Evolutionary conservation across 2,888 invertebrate genomes (phyloP).

Genomic region (Alloscopus bannaensis): DNA sequence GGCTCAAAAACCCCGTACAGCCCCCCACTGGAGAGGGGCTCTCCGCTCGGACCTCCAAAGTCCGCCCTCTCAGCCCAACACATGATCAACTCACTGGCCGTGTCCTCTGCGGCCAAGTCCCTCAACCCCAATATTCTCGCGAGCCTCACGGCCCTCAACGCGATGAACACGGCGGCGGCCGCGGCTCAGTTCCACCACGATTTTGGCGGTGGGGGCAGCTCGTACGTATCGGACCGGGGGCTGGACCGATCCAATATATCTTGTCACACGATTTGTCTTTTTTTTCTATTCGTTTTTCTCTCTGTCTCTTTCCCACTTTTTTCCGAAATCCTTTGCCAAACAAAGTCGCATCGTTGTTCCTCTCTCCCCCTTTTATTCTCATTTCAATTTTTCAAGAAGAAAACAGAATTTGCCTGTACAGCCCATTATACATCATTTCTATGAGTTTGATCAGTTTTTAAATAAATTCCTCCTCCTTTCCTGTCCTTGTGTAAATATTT

Average conservation of each 20-base stretch:
- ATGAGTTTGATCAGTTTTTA: no score
- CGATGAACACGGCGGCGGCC: constrained; percentile 73
- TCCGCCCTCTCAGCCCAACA: constrained; percentile 88
- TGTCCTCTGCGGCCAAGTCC: constrained; percentile 70
- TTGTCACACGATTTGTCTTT: constrained; percentile 24
- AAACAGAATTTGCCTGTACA: no score
- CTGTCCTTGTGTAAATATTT: no score
- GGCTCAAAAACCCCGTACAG: constrained; percentile 68
- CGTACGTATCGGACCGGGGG: constrained; percentile 79
- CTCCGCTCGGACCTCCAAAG: constrained; percentile 81
- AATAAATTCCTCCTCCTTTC: no score
- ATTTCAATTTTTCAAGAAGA: no score
- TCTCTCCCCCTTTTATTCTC: no score
- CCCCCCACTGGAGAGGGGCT: constrained; percentile 77
- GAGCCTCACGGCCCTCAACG: constrained; percentile 72
- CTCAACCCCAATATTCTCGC: constrained; percentile 73
- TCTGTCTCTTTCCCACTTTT: constrained; percentile 12
- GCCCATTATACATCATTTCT: no score
- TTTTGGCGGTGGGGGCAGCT: constrained; percentile 77
- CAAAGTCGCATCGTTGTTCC: no score
- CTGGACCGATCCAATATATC: constrained; percentile 76
- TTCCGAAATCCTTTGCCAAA: neutral
- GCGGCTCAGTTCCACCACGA: constrained; percentile 72
- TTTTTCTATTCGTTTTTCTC: neutral
- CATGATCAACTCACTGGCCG: constrained; percentile 85